These are phyloP conservation scores for Oeneis ivallda DNA, from an alignment of 2,888 invertebrate genomes.

Conservation along the genomic window DNA sequence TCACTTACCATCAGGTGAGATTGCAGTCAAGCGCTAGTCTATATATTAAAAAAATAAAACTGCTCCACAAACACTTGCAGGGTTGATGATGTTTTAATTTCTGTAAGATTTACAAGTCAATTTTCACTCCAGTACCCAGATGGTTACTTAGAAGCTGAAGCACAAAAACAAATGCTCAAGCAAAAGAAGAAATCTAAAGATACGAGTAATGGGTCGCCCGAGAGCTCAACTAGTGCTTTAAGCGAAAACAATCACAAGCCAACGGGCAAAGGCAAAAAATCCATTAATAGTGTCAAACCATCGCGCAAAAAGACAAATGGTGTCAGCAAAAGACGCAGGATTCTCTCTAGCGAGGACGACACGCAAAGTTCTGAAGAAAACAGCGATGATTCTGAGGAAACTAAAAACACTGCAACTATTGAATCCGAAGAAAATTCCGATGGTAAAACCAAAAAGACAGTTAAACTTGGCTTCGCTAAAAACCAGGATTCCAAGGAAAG, in stretches of 20 bases:
- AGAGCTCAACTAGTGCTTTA: neutral
- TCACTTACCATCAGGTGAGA: too few relatives aligned
- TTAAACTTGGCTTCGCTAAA: neutral
- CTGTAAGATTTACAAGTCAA: too few relatives aligned
- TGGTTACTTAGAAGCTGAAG: conserved; percentile 85
- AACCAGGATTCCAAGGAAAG: neutral
- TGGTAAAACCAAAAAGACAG: neutral
- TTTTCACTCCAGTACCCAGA: conserved; percentile 83
- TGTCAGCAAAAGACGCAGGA: neutral
- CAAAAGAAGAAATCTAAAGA: conserved; percentile 46
- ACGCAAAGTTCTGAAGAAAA: neutral
- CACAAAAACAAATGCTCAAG: conserved; percentile 70
- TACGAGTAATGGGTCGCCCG: neutral
- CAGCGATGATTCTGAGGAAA: neutral
- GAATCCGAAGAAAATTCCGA: neutral
- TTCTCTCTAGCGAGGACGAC: neutral
- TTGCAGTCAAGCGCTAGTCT: too few relatives aligned
- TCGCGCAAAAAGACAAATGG: neutral
- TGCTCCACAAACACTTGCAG: too few relatives aligned
- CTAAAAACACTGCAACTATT: neutral
- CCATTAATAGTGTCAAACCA: neutral
- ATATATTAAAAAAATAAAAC: too few relatives aligned
- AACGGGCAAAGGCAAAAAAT: neutral
- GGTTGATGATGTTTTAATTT: too few relatives aligned
- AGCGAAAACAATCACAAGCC: neutral